These are phyloP conservation scores for Crotalus viridis DNA, from an alignment of 2,113 vertebrate species.

Conservation along the genomic window DNA sequence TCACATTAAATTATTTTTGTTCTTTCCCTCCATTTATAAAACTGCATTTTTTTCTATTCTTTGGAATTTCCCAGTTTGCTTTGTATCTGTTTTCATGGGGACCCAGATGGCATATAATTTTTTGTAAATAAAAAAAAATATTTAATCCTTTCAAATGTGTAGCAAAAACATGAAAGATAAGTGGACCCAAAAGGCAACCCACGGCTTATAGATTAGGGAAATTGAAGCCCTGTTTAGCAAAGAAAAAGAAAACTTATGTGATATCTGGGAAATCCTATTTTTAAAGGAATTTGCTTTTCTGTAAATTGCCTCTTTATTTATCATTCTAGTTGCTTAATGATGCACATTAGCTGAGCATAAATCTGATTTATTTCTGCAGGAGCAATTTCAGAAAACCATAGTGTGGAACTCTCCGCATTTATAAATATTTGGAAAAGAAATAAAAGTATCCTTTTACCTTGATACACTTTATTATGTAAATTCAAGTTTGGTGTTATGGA, in stretches of 20 bases:
- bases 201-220: background rate
- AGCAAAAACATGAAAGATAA: slow-evolving; percentile 20
- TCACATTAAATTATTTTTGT: slow-evolving; percentile 10
- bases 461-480: background rate
- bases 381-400: background rate
- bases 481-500: background rate
- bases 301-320: background rate
- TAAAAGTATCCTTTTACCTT: background rate
- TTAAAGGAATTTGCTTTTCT: background rate
- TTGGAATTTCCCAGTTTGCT: background rate
- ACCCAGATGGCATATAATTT: background rate
- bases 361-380: background rate
- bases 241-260: background rate
- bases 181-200: background rate
- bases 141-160: background rate
- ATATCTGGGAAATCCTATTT: background rate
- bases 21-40: background rate
- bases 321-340: background rate
- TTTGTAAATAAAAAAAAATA: background rate
- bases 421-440: background rate
- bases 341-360: background rate
- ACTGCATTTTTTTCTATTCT: background rate
- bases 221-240: background rate
- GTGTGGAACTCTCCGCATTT: background rate
- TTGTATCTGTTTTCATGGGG: background rate